phyloP scores from a whole-genome alignment of 2,888 invertebrate species.

The Drosophila subsilvestris region DNA sequence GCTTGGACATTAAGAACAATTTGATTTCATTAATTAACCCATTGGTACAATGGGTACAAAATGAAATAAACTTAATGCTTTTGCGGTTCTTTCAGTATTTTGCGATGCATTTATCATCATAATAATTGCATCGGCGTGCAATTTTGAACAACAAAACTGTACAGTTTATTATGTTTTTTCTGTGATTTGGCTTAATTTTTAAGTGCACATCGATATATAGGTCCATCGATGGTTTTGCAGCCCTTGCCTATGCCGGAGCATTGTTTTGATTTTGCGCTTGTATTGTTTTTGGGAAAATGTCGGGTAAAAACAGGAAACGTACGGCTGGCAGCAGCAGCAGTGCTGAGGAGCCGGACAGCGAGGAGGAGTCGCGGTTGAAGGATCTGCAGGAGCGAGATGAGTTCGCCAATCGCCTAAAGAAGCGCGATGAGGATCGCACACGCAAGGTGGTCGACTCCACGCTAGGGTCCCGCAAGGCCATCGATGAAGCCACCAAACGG shows the following conservation, averaged over 20 bases:
- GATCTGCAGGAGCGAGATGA: constrained; percentile 97
- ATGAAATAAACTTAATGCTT: too few species aligned
- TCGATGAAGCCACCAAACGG: constrained; percentile 95
- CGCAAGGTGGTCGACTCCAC: constrained; percentile 89
- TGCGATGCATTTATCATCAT: too few species aligned
- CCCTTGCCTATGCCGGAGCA: constrained; percentile 7
- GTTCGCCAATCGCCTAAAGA: constrained; percentile 93
- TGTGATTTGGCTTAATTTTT: too few species aligned
- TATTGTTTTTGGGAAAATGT: constrained; percentile 59
- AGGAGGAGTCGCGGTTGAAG: constrained; percentile 90
- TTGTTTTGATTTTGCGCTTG: constrained; percentile 9
- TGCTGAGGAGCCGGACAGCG: constrained; percentile 87
- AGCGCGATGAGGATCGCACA: constrained; percentile 94
- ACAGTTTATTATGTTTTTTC: too few species aligned
- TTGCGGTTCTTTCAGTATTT: too few species aligned
- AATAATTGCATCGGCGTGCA: too few species aligned
- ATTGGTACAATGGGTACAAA: too few species aligned
- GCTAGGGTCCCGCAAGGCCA: constrained; percentile 87
- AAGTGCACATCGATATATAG: too few species aligned
- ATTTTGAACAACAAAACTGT: too few species aligned
- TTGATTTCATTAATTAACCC: too few species aligned
- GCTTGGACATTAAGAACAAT: too few species aligned
- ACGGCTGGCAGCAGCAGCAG: constrained; percentile 70
- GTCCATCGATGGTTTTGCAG: constrained; percentile 3
- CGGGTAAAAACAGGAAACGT: constrained; percentile 71